Evolutionary conservation across 2,888 invertebrate genomes (phyloP), one percentile per base, ranked within the genome.

Genomic region (Drosophila yooni): DNA sequence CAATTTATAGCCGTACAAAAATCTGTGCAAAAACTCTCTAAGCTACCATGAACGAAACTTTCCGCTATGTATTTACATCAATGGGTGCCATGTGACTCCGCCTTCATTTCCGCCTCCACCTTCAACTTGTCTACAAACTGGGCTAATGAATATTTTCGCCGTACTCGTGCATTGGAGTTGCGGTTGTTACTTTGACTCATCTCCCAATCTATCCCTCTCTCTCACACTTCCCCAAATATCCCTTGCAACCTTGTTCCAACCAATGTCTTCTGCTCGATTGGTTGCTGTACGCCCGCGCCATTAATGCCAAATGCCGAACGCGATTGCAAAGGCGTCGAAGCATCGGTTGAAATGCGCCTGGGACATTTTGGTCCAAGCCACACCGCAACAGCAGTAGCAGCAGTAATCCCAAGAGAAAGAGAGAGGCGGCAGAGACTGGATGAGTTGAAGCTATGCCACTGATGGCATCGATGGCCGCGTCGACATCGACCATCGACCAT

Each of bases 301-400:
- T 88, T 85, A 88, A 79, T 83, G 83, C 79, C 81, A 81, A 86
- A 85, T 71, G 70, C 70, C 87, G 86, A 85, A 83, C 79, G 87
- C 83, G 74, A 85, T 85, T 88, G 87, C 81, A 74, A 83, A 88
- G 89, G 85, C 85, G 85, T 85, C 83, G 87, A 85, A 86, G 85
- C 88, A 81, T 83, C 73, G 81, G 88, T 60, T 73, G 77, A 81
- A 88, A 85, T 79, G 72, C 86, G 81, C 79, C 67, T 69, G 86
- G 86, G 79, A 83, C 83, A 79, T 80, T 83, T 83, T 79, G 54
- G 72, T 56, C 54, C 61, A 65, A 63, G 46, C 79, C 70, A 25
- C 54, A 70, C 43, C 70, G 59, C 62, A 73, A 61, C 62, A 78
- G 57, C 53, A 38, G 34, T 25, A 10, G 46, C 54, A 40, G 34